These are phyloP conservation scores for Acipenser ruthenus DNA, from an alignment of 2,797 vertebrate species.

Conservation along the genomic window DNA sequence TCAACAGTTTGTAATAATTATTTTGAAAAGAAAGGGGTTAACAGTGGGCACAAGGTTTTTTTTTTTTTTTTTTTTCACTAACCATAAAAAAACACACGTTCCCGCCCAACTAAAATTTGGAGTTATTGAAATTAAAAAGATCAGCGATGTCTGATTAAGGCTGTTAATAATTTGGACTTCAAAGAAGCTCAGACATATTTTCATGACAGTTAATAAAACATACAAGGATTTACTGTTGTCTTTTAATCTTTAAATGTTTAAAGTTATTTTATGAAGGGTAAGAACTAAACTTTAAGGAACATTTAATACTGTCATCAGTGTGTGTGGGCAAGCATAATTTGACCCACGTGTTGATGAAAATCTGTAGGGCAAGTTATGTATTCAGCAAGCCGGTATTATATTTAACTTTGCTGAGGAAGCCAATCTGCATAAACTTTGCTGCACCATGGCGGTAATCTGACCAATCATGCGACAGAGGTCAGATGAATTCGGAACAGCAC, in stretches of 20 bases:
- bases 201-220: conserved; percentile 17
- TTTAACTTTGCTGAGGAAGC: no score
- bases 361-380: neutral
- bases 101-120: no score
- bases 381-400: neutral
- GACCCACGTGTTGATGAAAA: neutral
- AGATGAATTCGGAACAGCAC: no score
- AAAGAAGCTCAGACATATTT: conserved; percentile 10
- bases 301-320: conserved; percentile 24
- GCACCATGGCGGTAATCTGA: no score
- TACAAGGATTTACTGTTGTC: conserved; percentile 20
- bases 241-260: conserved; percentile 24
- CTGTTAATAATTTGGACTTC: conserved; percentile 27
- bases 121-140: neutral
- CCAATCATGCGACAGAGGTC: no score
- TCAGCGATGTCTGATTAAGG: conserved; percentile 18
- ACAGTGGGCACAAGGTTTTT: no score
- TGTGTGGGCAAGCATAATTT: conserved; percentile 9
- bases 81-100: no score
- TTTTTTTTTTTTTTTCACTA: no score
- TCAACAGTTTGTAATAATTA: neutral
- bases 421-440: no score
- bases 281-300: conserved; percentile 23
- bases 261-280: conserved; percentile 18
- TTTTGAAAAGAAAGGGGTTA: neutral